These are phyloP conservation scores for Ianthella basta DNA, from an alignment of 37 sponge, comb jelly and placozoan species.

Conservation along the genomic window DNA sequence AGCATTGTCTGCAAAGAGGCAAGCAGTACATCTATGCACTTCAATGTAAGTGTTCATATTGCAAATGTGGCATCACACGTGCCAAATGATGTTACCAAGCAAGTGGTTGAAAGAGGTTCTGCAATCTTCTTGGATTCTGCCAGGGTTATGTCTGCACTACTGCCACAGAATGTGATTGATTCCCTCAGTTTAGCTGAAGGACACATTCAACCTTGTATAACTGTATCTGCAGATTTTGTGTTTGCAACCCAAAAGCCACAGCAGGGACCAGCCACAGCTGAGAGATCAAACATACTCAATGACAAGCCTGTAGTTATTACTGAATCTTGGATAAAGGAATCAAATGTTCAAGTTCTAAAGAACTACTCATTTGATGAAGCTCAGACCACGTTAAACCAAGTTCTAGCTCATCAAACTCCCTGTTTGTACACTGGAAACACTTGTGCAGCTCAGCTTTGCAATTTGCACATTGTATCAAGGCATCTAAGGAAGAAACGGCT, in stretches of 20 bases:
- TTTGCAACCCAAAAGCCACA: too few relatives aligned
- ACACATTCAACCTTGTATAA: background rate
- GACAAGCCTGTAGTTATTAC: background rate
- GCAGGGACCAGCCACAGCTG: too few relatives aligned
- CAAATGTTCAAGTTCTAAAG: too few relatives aligned
- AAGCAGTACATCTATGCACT: background rate
- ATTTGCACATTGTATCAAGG: background rate
- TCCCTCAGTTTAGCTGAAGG: background rate
- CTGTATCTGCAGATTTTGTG: background rate
- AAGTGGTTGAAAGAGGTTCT: background rate
- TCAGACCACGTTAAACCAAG: too few relatives aligned
- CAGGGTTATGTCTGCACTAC: background rate
- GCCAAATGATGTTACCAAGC: background rate
- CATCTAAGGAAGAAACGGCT: background rate
- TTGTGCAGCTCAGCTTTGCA: too few relatives aligned
- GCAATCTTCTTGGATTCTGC: background rate
- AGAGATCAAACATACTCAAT: background rate
- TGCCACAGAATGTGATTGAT: background rate
- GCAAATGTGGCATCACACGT: slow-evolving; percentile 1
- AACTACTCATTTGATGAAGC: too few relatives aligned
- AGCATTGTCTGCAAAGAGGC: background rate
- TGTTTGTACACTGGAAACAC: too few relatives aligned
- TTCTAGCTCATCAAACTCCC: too few relatives aligned
- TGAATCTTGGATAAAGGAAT: too few relatives aligned
- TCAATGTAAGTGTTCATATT: background rate